Evolutionary conservation across 2,113 vertebrate species (phyloP), one percentile per base, ranked within the genome.

Genomic region (Ondatra zibethicus): DNA sequence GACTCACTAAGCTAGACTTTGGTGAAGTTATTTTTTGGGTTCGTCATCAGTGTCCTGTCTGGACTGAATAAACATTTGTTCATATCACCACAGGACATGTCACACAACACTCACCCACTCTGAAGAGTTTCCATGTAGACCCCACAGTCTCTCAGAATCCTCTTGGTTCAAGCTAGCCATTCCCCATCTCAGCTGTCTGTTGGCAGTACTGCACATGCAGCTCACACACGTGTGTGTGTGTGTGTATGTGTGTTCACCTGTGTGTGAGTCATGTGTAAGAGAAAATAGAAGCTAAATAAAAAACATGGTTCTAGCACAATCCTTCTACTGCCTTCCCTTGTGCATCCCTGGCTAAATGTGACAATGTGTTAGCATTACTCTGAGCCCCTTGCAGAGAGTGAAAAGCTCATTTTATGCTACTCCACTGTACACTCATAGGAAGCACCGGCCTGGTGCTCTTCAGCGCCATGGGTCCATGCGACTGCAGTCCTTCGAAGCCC

Each of bases 401-500:
- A 73, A 33, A 39, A 58, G 0, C 81, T 86, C 36, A 0, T n/a
- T 33, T 73, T 0, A 0, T 63, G 3, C 2, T 1, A 10, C 31
- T 1, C 76, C 29, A 27, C 42, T 10, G 2, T 11, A 68, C 17
- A 0, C 80, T 65, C 66, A 12, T 4, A 27, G 39, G 87, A 77
- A 55, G 39, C 3, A 36, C 13, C 2, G 3, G 17, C 9, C 0
- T 29, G 52, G 3, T 31, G 0, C 10, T 47, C 76, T 19, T 2
- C 4, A 27, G 36, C 3, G 13, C 12, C 2, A 0, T 6, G 12
- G 61, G 52, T 14, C 31, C 9, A 0, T 17, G 31, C 23, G 5
- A 21, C 63, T 13, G 13, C 27, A 25, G 1, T 0, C 12, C 14
- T 0, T 10, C 13, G 33, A 0, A 21, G 0, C 55, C 65, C 76